Evolutionary conservation across 2,888 invertebrate genomes (phyloP).

Genomic region (Anodontia alba): DNA sequence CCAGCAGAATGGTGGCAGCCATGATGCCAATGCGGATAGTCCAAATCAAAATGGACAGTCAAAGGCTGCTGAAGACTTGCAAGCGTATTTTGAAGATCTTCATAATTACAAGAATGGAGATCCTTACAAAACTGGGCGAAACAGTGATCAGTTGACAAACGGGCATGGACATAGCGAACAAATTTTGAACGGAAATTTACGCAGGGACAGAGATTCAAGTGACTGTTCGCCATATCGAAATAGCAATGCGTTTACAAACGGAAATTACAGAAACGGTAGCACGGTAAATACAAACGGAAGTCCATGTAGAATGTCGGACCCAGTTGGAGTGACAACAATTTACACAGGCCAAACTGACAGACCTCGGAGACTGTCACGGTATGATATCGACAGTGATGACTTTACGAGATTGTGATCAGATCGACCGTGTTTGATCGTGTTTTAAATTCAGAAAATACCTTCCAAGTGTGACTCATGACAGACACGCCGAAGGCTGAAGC

Average conservation of each 20-base stretch:
- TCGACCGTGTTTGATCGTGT: no score
- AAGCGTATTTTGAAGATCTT: slow-evolving; percentile 49
- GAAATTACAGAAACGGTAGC: not conserved
- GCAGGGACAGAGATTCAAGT: not conserved
- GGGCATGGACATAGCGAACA: slow-evolving; percentile 20
- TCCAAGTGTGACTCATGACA: no score
- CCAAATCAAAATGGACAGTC: slow-evolving; percentile 17
- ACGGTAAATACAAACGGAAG: not conserved
- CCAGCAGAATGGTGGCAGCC: slow-evolving; percentile 21
- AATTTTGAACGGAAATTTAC: not conserved
- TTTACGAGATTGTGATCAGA: slow-evolving; percentile 46
- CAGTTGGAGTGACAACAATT: slow-evolving; percentile 40
- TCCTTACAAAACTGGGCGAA: slow-evolving; percentile 20
- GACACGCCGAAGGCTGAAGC: no score
- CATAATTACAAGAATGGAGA: slow-evolving; percentile 27
- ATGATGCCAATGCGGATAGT: not conserved
- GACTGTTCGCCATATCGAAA: slow-evolving; percentile 1
- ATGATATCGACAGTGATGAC: slow-evolving; percentile 39
- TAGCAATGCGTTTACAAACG: not conserved
- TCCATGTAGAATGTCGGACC: slow-evolving; percentile 9
- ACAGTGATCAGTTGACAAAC: slow-evolving; percentile 23
- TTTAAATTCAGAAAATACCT: no score
- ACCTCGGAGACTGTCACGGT: slow-evolving; percentile 38
- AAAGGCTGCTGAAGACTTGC: slow-evolving; percentile 51
- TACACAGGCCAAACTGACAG: slow-evolving; percentile 50